Conservation (phyloP, 2,113 vertebrate genomes). For the Tachycineta bicolor region DNA sequence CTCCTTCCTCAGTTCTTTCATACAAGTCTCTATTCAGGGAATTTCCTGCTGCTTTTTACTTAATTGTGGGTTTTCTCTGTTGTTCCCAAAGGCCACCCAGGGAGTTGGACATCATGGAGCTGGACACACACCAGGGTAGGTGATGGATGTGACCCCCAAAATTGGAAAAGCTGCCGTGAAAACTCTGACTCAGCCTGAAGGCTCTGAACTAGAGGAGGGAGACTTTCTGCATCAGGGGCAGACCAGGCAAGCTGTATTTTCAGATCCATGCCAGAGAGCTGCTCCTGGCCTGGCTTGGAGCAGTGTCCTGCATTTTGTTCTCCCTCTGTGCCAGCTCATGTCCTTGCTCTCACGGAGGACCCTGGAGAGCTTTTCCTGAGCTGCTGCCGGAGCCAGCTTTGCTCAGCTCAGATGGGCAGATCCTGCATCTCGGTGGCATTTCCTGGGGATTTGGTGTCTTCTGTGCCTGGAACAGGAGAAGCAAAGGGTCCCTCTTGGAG, state of each 20-base stretch:
- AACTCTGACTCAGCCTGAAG: neutral
- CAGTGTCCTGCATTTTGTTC: fast-evolving
- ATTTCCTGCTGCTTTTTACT: neutral
- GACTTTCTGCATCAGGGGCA: neutral
- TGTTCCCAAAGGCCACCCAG: neutral
- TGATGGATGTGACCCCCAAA: neutral
- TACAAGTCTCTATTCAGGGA: neutral
- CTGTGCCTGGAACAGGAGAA: neutral
- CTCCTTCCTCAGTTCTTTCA: neutral
- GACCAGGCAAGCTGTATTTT: neutral
- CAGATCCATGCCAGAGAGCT: neutral
- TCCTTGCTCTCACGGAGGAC: neutral
- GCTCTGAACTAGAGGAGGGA: neutral
- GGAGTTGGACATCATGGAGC: neutral
- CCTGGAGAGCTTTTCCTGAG: neutral
- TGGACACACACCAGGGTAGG: neutral
- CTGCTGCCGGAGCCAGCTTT: neutral
- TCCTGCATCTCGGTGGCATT: neutral
- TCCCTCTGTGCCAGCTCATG: too few relatives aligned
- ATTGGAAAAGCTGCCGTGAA: fast-evolving
- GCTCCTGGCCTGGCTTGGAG: neutral
- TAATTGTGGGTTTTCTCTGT: neutral
- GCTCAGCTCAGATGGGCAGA: neutral
- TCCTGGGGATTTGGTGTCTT: neutral
- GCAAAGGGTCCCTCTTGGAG: neutral